Conservation (phyloP, 2,797 vertebrate species). For the Chiloscyllium punctatum region DNA sequence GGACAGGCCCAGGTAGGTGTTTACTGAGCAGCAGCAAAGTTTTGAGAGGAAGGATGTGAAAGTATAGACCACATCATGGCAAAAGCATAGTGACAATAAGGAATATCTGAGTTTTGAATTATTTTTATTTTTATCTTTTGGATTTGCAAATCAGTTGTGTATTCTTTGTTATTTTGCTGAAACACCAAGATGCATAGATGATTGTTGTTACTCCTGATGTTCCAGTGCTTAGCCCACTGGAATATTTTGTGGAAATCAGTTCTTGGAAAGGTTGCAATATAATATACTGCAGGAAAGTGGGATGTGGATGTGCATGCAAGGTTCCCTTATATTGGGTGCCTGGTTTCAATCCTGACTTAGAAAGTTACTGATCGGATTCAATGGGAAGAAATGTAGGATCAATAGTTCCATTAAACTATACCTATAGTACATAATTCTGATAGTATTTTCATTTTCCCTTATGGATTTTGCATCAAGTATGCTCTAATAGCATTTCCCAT, state of each 20-base stretch:
- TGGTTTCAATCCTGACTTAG: not conserved
- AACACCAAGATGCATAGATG: not conserved
- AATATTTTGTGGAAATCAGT: not conserved
- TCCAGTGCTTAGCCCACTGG: not conserved
- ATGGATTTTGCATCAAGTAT: not conserved
- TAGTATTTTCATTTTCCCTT: not conserved
- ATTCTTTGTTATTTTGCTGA: not conserved
- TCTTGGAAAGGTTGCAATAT: not conserved
- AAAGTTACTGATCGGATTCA: not conserved
- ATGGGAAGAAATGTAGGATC: not conserved
- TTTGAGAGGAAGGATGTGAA: not conserved
- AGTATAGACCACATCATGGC: not conserved
- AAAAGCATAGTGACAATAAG: not conserved
- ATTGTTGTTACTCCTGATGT: not conserved
- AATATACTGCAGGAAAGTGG: not conserved
- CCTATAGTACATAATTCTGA: not conserved
- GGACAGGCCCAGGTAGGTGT: slow-evolving; percentile 87
- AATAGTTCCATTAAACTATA: not conserved
- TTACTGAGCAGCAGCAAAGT: not conserved
- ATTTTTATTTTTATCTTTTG: not conserved
- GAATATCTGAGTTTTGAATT: not conserved
- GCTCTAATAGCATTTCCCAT: not conserved
- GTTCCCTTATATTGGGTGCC: not conserved
- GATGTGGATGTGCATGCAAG: not conserved
- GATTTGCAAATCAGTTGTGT: not conserved